Conservation (phyloP, 2,888 invertebrate genomes). For the Acanthosoma haemorrhoidale region DNA sequence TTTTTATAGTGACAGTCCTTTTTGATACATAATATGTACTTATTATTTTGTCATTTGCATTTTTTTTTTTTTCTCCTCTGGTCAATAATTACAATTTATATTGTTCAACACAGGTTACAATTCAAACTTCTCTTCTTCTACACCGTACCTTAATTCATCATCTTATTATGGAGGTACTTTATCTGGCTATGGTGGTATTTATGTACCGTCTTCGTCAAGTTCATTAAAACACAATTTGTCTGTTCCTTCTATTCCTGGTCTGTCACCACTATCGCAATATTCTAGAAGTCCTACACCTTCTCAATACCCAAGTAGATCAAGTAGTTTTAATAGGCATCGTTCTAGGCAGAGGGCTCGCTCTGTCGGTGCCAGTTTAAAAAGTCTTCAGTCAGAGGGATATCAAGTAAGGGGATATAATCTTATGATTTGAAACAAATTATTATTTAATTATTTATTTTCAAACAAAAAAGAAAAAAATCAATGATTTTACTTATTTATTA, state of each 20-base stretch:
- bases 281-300: slow-evolving; percentile 34
- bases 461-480: not conserved
- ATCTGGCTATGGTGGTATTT: slow-evolving; percentile 64
- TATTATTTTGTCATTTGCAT: no score
- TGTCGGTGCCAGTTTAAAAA: slow-evolving; percentile 38
- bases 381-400: slow-evolving; percentile 68
- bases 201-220: slow-evolving; percentile 51
- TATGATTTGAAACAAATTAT: not conserved
- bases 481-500: not conserved
- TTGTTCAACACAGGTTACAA: slow-evolving; percentile 35
- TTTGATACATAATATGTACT: no score
- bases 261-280: slow-evolving; percentile 19
- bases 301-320: slow-evolving; percentile 34
- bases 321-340: slow-evolving; percentile 39
- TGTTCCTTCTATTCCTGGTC: slow-evolving; percentile 35
- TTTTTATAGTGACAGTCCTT: no score
- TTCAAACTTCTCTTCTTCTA: slow-evolving; percentile 32
- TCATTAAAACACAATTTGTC: slow-evolving; percentile 34
- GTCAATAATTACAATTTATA: no score
- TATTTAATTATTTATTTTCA: no score
- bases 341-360: slow-evolving; percentile 28
- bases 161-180: slow-evolving; percentile 56
- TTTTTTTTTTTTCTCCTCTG: no score
- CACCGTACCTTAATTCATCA: slow-evolving; percentile 40
- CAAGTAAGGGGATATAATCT: slow-evolving; percentile 57